Conservation (phyloP, 2,888 invertebrate genomes). For the Drosophila affinis region DNA sequence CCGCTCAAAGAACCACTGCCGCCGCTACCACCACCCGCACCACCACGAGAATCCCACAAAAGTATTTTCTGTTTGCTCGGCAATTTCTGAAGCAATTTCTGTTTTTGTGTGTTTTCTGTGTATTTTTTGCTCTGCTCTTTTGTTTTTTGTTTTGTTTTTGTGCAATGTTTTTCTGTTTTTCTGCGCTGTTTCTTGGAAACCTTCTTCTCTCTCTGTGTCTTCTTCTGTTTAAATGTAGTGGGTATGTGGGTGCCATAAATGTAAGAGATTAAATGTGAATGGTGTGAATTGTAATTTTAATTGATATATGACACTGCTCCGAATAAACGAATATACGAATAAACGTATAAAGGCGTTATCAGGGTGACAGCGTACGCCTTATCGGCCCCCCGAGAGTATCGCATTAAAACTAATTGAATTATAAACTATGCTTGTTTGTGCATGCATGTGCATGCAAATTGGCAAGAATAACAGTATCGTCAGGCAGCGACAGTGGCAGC, state of each 20-base stretch:
- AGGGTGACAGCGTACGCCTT: slow-evolving; percentile 31
- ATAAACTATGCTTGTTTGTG: slow-evolving; percentile 46
- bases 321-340: slow-evolving; percentile 16
- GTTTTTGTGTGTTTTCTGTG: slow-evolving; percentile 25
- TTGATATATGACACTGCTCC: slow-evolving; percentile 33
- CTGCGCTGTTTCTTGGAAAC: slow-evolving; percentile 18
- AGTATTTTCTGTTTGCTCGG: slow-evolving; percentile 45
- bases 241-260: slow-evolving; percentile 10
- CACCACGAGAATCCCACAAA: slow-evolving; percentile 13
- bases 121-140: slow-evolving; percentile 34
- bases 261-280: slow-evolving; percentile 56
- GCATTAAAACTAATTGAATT: slow-evolving; percentile 74
- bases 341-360: slow-evolving; percentile 42
- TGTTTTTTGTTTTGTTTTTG: slow-evolving; percentile 25
- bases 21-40: slow-evolving; percentile 8
- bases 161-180: slow-evolving; percentile 28
- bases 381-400: slow-evolving; percentile 45
- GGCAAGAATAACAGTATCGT: background rate
- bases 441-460: slow-evolving; percentile 44
- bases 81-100: slow-evolving; percentile 31
- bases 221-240: slow-evolving; percentile 32
- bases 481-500: background rate
- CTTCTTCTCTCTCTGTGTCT: slow-evolving; percentile 3
- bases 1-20: slow-evolving; percentile 10
- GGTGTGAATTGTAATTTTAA: slow-evolving; percentile 17